These are phyloP conservation scores for Halictus ligatus DNA, from an alignment of 2,888 invertebrate genomes.

Conservation along the genomic window DNA sequence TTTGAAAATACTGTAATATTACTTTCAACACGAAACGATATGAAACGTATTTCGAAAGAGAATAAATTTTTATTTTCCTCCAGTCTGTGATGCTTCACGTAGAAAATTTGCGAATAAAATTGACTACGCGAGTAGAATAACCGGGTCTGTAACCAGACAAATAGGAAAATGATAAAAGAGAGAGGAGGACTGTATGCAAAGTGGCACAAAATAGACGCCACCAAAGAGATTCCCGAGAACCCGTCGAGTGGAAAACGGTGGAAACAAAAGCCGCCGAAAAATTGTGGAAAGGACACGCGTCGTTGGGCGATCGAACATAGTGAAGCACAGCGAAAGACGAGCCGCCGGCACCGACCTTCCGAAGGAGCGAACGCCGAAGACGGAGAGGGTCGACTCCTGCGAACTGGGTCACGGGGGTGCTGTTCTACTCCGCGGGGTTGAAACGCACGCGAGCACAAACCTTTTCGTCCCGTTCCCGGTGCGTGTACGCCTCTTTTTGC, in stretches of 20 bases:
- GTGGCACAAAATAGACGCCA: not conserved
- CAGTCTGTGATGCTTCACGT: too few species aligned
- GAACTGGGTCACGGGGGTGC: slow-evolving; percentile 55
- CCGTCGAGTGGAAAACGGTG: not conserved
- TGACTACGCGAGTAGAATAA: not conserved
- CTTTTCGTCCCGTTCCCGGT: slow-evolving; percentile 25
- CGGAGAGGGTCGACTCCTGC: slow-evolving; percentile 17
- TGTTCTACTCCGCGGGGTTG: not conserved
- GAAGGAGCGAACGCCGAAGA: slow-evolving; percentile 46
- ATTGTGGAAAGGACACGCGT: not conserved
- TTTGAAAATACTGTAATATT: too few species aligned
- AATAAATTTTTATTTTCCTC: not conserved
- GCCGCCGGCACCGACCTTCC: slow-evolving; percentile 35
- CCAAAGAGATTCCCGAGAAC: not conserved
- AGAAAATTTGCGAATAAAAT: not conserved
- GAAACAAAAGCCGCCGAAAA: not conserved
- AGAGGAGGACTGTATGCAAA: not conserved
- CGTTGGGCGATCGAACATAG: not conserved
- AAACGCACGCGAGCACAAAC: slow-evolving; percentile 50
- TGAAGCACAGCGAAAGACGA: not conserved
- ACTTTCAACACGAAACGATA: too few species aligned
- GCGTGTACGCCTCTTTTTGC: slow-evolving; percentile 53
- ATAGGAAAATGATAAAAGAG: not conserved
- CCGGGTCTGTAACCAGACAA: not conserved
- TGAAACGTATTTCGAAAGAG: not conserved